These are phyloP conservation scores for Hucho hucho DNA, from an alignment of 2,113 vertebrate species.

Conservation along the genomic window DNA sequence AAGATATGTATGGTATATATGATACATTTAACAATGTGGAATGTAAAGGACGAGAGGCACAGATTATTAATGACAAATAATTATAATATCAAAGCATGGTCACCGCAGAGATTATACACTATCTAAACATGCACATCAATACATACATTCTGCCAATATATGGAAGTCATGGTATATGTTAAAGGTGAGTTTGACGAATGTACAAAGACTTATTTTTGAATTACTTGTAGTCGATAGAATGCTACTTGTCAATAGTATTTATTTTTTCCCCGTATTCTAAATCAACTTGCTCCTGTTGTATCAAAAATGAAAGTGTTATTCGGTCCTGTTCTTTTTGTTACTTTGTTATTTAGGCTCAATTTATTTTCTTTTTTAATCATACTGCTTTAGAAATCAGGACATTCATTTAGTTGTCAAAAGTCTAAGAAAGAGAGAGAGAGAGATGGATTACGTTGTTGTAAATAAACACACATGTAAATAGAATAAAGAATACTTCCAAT, in stretches of 20 bases:
- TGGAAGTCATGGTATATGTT: conserved; percentile 23
- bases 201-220: conserved; percentile 48
- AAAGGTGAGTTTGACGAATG: conserved; percentile 44
- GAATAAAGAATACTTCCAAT: conserved; percentile 65
- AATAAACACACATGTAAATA: conserved; percentile 75
- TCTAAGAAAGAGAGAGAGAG: conserved; percentile 34
- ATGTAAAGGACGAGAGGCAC: not conserved
- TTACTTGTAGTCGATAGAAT: conserved; percentile 62
- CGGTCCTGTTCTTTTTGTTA: conserved; percentile 49
- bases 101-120: conserved; percentile 10
- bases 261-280: conserved; percentile 66
- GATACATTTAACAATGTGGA: not conserved
- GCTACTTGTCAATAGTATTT: conserved; percentile 79
- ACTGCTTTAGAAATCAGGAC: conserved; percentile 53
- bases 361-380: conserved; percentile 62
- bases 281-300: conserved; percentile 54
- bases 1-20: not conserved
- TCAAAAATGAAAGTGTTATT: conserved; percentile 40
- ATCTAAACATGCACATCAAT: not conserved
- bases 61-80: too few relatives aligned
- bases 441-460: conserved; percentile 67
- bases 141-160: conserved; percentile 15
- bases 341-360: conserved; percentile 41
- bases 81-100: not conserved
- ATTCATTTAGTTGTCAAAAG: conserved; percentile 51